phyloP scores from a whole-genome alignment of 23 tunicate species.

The Clavelina lepadiformis region DNA sequence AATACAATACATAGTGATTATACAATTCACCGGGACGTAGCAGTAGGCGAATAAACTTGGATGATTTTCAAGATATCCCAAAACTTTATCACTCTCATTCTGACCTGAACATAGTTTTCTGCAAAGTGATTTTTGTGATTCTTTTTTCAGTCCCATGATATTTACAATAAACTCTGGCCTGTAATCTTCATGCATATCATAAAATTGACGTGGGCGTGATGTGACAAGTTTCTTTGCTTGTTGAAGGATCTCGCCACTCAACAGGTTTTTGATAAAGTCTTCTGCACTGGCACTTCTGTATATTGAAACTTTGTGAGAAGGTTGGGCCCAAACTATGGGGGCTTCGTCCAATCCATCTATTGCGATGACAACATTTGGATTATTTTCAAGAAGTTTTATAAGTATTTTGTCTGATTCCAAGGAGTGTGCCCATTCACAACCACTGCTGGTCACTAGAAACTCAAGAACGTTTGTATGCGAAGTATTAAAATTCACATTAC shows the following conservation, averaged over 20 bases:
- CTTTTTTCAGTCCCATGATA: neutral
- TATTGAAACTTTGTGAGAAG: no score
- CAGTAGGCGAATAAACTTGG: neutral
- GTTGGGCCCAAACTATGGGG: no score
- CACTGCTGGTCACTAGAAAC: no score
- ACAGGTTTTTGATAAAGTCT: constrained; percentile 1
- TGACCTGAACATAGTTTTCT: neutral
- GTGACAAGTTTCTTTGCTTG: neutral
- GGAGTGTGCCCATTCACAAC: no score
- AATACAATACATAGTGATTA: neutral
- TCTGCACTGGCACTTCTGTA: no score
- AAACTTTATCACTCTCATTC: neutral
- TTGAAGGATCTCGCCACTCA: neutral
- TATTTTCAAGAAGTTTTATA: no score
- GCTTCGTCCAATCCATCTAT: no score
- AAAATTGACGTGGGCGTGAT: neutral
- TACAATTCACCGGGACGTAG: constrained; percentile 2
- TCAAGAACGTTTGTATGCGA: no score
- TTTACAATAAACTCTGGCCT: neutral
- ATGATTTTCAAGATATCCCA: neutral
- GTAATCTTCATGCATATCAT: neutral
- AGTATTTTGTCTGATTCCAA: no score
- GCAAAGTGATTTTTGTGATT: neutral
- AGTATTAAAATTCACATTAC: no score
- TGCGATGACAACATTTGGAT: no score